Evolutionary conservation across 2,113 vertebrate genomes (phyloP).

Genomic region (Podarcis muralis): DNA sequence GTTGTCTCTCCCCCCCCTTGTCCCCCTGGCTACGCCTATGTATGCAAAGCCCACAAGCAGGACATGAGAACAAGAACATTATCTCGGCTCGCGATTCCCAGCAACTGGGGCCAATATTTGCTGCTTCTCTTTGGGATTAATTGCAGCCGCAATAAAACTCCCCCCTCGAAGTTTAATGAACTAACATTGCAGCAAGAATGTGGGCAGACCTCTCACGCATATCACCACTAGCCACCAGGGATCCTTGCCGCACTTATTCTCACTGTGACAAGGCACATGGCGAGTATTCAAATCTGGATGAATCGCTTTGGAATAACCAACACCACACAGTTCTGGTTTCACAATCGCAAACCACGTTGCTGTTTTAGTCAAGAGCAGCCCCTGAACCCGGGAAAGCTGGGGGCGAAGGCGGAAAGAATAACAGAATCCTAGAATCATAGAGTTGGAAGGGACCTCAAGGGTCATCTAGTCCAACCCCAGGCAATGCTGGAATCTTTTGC

Average conservation of each 20-base stretch:
- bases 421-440: no score
- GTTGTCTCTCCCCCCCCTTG: no score
- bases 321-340: not conserved
- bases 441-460: no score
- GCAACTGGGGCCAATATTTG: not conserved
- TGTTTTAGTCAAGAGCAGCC: no score
- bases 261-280: not conserved
- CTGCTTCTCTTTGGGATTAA: not conserved
- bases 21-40: no score
- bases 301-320: not conserved
- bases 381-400: no score
- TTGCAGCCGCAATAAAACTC: not conserved
- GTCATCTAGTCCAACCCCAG: no score
- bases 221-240: not conserved
- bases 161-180: not conserved
- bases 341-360: not conserved
- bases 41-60: no score
- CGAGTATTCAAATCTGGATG: not conserved
- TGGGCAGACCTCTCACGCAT: not conserved
- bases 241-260: not conserved
- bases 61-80: no score
- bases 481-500: no score
- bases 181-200: not conserved
- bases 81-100: no score
- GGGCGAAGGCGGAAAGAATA: no score